A percentile compares a stretch with the other conserved stretches of the same genome.
Evolutionary conservation across 2,888 invertebrate species (phyloP).

Genomic region (Lysandra coridon): DNA sequence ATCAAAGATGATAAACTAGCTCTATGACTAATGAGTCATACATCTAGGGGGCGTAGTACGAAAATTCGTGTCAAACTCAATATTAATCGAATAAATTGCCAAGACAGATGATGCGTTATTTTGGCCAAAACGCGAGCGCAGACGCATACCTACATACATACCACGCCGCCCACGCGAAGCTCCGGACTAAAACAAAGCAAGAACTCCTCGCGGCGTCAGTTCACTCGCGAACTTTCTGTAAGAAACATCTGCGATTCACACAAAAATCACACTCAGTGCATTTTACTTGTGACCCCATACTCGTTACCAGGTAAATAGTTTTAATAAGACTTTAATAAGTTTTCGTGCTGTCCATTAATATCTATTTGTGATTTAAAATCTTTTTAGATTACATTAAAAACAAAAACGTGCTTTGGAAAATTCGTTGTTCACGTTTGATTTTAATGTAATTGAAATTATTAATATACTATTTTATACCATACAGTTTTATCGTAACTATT

Average conservation of each 20-base stretch:
- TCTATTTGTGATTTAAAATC: not conserved
- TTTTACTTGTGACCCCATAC: conserved; percentile 15
- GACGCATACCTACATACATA: conserved; percentile 50
- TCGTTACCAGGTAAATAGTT: conserved; percentile 26
- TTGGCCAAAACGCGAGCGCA: conserved; percentile 58
- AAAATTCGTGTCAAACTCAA: conserved; percentile 42
- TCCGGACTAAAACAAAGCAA: conserved; percentile 63
- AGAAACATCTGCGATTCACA: conserved; percentile 54
- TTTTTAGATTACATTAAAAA: not conserved
- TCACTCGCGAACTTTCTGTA: conserved; percentile 61
- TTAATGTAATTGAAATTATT: not conserved
- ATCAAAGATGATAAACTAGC: not conserved
- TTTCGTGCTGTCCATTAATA: not conserved
- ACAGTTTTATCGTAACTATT: too few relatives aligned
- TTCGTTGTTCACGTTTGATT: not conserved
- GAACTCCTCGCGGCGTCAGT: conserved; percentile 60
- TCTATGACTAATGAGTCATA: not conserved
- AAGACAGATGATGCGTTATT: conserved; percentile 65
- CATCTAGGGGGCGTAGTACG: conserved; percentile 32
- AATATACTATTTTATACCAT: not conserved
- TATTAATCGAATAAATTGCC: conserved; percentile 64
- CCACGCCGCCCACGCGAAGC: conserved; percentile 65
- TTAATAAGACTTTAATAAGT: not conserved
- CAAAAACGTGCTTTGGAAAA: not conserved
- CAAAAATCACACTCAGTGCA: conserved; percentile 15